Evolutionary conservation across 1,140 invertebrate species (phyloP).

Genomic region (Alviniconcha marisindica): DNA sequence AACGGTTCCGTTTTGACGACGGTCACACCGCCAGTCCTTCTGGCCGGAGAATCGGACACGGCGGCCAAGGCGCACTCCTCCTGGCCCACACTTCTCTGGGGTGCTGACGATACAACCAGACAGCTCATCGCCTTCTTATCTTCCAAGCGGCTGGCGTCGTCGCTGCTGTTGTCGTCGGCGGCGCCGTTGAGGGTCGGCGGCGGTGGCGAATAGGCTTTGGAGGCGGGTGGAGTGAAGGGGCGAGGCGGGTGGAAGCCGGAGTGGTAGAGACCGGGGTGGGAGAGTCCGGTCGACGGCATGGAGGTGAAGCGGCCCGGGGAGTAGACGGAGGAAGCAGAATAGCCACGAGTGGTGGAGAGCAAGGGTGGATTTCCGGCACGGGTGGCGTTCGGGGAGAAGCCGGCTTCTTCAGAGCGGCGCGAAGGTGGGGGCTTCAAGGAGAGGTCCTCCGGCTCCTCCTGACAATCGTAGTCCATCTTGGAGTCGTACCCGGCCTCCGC

Average conservation of each 20-base stretch:
- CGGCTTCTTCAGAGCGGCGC: background rate
- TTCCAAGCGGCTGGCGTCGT: background rate
- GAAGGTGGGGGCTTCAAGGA: slow-evolving; percentile 35
- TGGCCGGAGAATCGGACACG: background rate
- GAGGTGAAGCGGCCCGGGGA: background rate
- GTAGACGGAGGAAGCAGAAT: background rate
- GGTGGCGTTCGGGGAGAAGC: background rate
- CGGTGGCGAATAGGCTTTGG: background rate
- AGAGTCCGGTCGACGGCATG: background rate
- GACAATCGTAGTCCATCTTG: slow-evolving; percentile 33
- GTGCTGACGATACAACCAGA: background rate
- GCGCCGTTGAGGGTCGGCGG: background rate
- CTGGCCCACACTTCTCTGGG: background rate
- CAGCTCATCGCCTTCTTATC: background rate
- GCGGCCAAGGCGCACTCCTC: background rate
- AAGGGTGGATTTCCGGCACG: background rate
- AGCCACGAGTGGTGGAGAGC: background rate
- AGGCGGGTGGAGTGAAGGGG: background rate
- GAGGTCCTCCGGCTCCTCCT: slow-evolving; percentile 56
- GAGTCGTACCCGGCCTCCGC: background rate
- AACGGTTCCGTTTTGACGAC: slow-evolving; percentile 20
- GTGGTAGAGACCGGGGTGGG: background rate
- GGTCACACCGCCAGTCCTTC: background rate
- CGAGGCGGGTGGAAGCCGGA: background rate
- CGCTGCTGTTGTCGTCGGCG: background rate